phyloP scores from a whole-genome alignment of 2,797 vertebrate genomes.

The Labroides dimidiatus region DNA sequence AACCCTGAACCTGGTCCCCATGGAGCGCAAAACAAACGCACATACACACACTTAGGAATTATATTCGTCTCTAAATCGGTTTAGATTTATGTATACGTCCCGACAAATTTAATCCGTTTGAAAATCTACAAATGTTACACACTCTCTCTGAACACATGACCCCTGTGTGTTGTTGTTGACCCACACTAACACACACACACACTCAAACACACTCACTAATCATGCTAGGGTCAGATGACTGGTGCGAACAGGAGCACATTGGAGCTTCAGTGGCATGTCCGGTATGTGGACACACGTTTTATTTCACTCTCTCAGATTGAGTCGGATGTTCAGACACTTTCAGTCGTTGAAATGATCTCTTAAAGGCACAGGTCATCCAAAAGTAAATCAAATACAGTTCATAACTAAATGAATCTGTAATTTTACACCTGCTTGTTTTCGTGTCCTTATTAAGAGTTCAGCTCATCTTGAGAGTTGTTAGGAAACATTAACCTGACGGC shows the following conservation, averaged over 20 bases:
- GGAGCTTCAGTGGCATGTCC: constrained; percentile 21
- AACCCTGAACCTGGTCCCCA: not conserved
- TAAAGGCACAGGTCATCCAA: not conserved
- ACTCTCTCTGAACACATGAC: not conserved
- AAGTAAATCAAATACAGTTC: not conserved
- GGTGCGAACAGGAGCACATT: constrained; percentile 29
- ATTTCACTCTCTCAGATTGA: not conserved
- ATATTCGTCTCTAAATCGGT: constrained; percentile 7
- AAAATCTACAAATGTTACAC: constrained; percentile 14
- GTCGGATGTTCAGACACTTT: not conserved
- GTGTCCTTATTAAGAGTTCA: not conserved
- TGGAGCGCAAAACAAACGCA: not conserved
- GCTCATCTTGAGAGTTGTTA: not conserved
- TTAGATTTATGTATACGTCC: constrained; percentile 5
- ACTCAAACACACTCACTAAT: constrained; percentile 18
- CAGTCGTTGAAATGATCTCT: too few relatives aligned
- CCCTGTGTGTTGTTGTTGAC: too few relatives aligned
- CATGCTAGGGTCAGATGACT: constrained; percentile 52
- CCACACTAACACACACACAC: constrained; percentile 4
- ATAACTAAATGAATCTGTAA: not conserved
- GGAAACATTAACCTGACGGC: not conserved
- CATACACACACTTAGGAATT: constrained; percentile 2
- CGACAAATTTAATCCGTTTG: constrained; percentile 10
- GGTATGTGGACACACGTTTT: constrained; percentile 39
- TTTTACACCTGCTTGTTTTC: not conserved